Percentiles rank a stretch among this genome's conserved stretches.
phyloP scores from a whole-genome alignment of 1,140 invertebrate genomes.

The Drosophila melanogaster region Release_6_plus_ISO1_MT NT_033777.3:17520001-17520500 shows the following conservation, averaged over 20 bases:
- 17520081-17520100: neutral
- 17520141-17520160: constrained; percentile 38
- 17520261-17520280: constrained; percentile 69
- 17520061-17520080: neutral
- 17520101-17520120: constrained; percentile 11
- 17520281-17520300: constrained; percentile 18
- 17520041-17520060: neutral
- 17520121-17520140: constrained; percentile 48
- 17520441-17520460: constrained; percentile 69
- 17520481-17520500: constrained; percentile 60
- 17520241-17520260: constrained; percentile 78
- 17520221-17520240: constrained; percentile 65
- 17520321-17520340: constrained; percentile 1
- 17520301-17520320: constrained; percentile 4
- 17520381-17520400: constrained; percentile 51
- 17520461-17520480: constrained; percentile 45
- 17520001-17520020: neutral
- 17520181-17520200: constrained; percentile 21
- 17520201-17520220: constrained; percentile 26
- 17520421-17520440: constrained; percentile 46
- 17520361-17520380: constrained; percentile 20
- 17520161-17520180: constrained; percentile 6
- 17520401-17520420: constrained; percentile 60
- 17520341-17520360: neutral
- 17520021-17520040: neutral